Percentiles rank a stretch among this genome's conserved stretches.
Conservation (phyloP, 1,140 invertebrate genomes). For the Hycleus cichorii region DNA sequence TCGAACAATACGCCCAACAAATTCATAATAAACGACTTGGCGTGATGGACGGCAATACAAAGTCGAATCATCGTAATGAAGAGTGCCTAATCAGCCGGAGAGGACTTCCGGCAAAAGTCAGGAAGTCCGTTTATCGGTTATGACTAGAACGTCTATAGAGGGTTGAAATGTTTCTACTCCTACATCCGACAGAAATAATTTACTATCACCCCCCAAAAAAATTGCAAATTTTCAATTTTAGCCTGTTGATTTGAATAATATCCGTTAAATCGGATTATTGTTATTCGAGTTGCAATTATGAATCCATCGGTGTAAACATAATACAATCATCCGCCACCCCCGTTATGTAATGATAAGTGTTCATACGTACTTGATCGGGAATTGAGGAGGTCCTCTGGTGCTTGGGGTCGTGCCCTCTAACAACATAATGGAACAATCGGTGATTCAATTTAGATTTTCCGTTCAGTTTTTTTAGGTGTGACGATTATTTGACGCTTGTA, state of each 20-base stretch:
- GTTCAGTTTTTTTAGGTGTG: slow-evolving; percentile 34
- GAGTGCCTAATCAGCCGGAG: slow-evolving; percentile 31
- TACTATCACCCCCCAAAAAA: too few species aligned
- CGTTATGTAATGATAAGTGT: slow-evolving; percentile 35
- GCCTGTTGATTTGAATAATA: too few species aligned
- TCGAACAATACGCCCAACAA: slow-evolving; percentile 22
- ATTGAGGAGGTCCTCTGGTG: slow-evolving; percentile 36
- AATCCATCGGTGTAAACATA: slow-evolving; percentile 22
- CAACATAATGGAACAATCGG: slow-evolving; percentile 38
- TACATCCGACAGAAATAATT: too few species aligned
- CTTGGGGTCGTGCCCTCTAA: slow-evolving; percentile 34
- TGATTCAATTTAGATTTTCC: slow-evolving; percentile 40
- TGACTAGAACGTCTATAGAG: slow-evolving; percentile 13
- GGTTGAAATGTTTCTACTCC: too few species aligned
- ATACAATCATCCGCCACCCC: slow-evolving; percentile 27
- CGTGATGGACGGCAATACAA: slow-evolving; percentile 27
- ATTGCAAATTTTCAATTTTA: too few species aligned
- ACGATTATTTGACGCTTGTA: slow-evolving; percentile 39
- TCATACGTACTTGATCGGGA: slow-evolving; percentile 38
- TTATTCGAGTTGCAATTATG: slow-evolving; percentile 1
- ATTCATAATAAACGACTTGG: slow-evolving; percentile 30
- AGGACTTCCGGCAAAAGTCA: slow-evolving; percentile 22
- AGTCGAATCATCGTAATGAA: slow-evolving; percentile 22
- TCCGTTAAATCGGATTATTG: too few species aligned
- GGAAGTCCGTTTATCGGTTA: slow-evolving; percentile 30